Percentiles rank a stretch among this genome's conserved stretches.
phyloP scores from a whole-genome alignment of 2,113 vertebrate genomes.

The Chitala chitala region DNA sequence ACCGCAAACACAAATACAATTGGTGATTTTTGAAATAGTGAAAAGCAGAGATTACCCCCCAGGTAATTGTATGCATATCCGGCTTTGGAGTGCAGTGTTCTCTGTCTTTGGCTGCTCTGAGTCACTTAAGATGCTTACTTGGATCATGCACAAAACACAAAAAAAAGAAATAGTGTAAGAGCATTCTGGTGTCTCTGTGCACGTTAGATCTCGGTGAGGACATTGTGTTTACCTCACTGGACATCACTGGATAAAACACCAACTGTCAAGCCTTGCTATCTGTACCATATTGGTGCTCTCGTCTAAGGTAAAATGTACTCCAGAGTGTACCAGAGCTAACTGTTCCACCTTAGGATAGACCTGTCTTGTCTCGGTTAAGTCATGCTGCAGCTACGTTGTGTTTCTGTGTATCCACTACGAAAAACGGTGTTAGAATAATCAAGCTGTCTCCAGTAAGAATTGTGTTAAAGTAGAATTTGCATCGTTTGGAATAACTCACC shows the following conservation, averaged over 20 bases:
- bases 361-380: background rate
- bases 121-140: background rate
- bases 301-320: background rate
- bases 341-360: background rate
- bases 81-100: background rate
- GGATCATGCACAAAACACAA: slow-evolving; percentile 10
- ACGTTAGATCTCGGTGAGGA: slow-evolving; percentile 67
- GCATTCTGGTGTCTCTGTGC: slow-evolving; percentile 30
- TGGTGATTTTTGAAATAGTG: background rate
- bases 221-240: slow-evolving; percentile 32
- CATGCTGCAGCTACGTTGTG: background rate
- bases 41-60: background rate
- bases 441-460: background rate
- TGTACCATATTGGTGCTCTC: slow-evolving; percentile 67
- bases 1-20: background rate
- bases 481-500: background rate
- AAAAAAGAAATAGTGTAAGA: background rate
- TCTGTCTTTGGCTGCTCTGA: background rate
- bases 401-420: background rate
- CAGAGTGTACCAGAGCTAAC: background rate
- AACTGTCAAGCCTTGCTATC: slow-evolving; percentile 27
- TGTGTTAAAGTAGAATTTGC: background rate
- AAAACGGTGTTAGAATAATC: no score
- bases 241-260: slow-evolving; percentile 22
- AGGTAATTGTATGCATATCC: background rate